Evolutionary conservation across 2,113 vertebrate species (phyloP), one percentile per base, ranked within the genome.

Genomic region (Hyperopisus bebe): DNA sequence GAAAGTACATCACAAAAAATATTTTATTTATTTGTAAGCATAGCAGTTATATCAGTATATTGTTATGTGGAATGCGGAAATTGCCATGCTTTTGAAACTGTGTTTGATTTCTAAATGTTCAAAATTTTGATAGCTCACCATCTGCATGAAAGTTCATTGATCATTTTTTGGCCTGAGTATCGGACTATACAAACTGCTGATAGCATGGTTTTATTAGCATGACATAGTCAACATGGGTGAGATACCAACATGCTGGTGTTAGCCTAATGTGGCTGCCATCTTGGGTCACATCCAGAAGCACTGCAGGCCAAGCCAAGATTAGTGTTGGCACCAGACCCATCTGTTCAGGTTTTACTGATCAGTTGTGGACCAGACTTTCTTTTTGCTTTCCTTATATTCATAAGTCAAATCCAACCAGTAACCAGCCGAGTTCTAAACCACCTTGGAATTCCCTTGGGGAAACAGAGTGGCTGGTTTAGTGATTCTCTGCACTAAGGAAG

Each of bases 291-390:
- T 58, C 58, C 39, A 47, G 31, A 13, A 10, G 42, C n/a, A 21
- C 31, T 8, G 21, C 27, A 51, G 55, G 66, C 86, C 48, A 47
- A 55, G 9, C 39, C 48, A 24, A 42, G 89, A 55, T 89, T 82
- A 85, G 24, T 17, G 21, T 70, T 82, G 66, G 46, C 27, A 24
- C 86, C 70, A 53, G 21, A 90, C 47, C 66, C 89, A 87, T 82
- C 89, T 90, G 85, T 85, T 90, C 15, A 39, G 86, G 86, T 82
- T 27, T 90, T 80, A 88, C 89, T 55, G 89, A 58, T 88, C 89
- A 82, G 87, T 90, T 48, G 13, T 35, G 48, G 5, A 21, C 15
- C 70, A 53, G 35, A 35, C 58, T 90, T 77, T 90, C 47, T 80
- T 66, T 82, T 88, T 88, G 89, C n/a, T 9, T 48, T 88, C 44